Evolutionary conservation across 2,888 invertebrate genomes (phyloP).

Genomic region (Drosophila suboccidentalis): DNA sequence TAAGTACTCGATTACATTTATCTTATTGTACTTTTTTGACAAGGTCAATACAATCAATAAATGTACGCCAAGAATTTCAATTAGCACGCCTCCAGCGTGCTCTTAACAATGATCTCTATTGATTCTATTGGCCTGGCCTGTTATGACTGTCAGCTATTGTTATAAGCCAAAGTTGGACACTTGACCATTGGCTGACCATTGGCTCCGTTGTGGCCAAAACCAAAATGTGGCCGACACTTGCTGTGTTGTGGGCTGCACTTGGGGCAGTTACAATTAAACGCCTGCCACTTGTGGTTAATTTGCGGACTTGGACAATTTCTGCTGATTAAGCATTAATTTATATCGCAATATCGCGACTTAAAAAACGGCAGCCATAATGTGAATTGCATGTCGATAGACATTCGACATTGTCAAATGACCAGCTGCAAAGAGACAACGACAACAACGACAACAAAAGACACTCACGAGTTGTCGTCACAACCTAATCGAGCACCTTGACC

Average conservation of each 20-base stretch:
- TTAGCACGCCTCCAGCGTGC: conserved; percentile 40
- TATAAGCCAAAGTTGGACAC: conserved; percentile 29
- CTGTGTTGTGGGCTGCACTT: conserved; percentile 58
- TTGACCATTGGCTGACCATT: conserved; percentile 16
- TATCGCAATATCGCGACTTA: conserved; percentile 24
- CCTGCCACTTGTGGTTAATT: conserved; percentile 73
- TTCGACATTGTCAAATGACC: conserved; percentile 53
- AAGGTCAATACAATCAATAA: conserved; percentile 64
- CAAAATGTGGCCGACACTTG: conserved; percentile 35
- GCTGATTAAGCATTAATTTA: conserved; percentile 81
- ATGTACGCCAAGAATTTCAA: conserved; percentile 71
- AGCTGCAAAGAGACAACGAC: conserved; percentile 37
- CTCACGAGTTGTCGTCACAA: conserved; percentile 59
- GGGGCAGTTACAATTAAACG: conserved; percentile 77
- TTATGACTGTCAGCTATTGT: conserved; percentile 58
- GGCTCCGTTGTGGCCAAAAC: conserved; percentile 23
- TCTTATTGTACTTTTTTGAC: conserved; percentile 6
- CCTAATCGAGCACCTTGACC: conserved; percentile 69
- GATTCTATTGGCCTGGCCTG: conserved; percentile 31
- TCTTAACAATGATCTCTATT: conserved; percentile 23
- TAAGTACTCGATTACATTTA: conserved; percentile 86
- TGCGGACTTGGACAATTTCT: conserved; percentile 76
- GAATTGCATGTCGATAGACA: conserved; percentile 59
- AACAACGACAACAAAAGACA: conserved; percentile 24
- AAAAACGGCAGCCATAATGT: conserved; percentile 53